Percentiles rank a stretch among this genome's conserved stretches.
Conservation (phyloP, 2,113 vertebrate species). For the Pelobates fuscus region DNA sequence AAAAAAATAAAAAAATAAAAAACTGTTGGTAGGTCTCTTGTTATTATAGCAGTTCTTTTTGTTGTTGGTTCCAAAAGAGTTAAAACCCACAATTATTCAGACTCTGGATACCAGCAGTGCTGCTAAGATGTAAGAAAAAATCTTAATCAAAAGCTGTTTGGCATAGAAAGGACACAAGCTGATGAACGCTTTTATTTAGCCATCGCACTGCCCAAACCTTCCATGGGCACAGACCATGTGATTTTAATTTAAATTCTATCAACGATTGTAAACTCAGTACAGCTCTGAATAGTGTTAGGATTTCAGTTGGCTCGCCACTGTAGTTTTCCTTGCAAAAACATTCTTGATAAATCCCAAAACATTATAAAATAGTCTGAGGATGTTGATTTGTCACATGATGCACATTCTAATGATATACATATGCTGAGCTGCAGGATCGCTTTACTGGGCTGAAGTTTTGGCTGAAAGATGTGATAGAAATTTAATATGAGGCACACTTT, state of each 20-base stretch:
- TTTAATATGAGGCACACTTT: conserved; percentile 47
- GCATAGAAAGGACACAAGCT: neutral
- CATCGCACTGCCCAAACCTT: neutral
- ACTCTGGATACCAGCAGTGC: no score
- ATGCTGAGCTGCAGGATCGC: conserved; percentile 17
- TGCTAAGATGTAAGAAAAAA: neutral
- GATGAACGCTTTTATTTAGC: conserved; percentile 29
- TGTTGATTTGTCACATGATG: conserved; percentile 7
- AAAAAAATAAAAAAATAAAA: no score
- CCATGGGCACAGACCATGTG: conserved; percentile 5
- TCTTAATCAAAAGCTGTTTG: conserved; percentile 16
- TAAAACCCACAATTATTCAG: no score
- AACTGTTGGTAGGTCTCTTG: no score
- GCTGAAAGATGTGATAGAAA: conserved; percentile 28
- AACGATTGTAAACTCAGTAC: neutral
- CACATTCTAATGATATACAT: conserved; percentile 34
- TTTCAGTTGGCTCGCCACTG: conserved; percentile 5
- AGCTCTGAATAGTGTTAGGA: neutral
- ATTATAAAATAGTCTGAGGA: conserved; percentile 29
- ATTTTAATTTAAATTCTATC: conserved; percentile 21
- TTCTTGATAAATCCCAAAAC: conserved; percentile 33
- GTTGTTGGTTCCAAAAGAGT: no score
- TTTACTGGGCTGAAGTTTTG: conserved; percentile 41
- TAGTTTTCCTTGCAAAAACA: conserved; percentile 29
- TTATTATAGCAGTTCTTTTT: no score